phyloP scores from a whole-genome alignment of 2,888 invertebrate species.

The Hypselothyrea guttata region DNA sequence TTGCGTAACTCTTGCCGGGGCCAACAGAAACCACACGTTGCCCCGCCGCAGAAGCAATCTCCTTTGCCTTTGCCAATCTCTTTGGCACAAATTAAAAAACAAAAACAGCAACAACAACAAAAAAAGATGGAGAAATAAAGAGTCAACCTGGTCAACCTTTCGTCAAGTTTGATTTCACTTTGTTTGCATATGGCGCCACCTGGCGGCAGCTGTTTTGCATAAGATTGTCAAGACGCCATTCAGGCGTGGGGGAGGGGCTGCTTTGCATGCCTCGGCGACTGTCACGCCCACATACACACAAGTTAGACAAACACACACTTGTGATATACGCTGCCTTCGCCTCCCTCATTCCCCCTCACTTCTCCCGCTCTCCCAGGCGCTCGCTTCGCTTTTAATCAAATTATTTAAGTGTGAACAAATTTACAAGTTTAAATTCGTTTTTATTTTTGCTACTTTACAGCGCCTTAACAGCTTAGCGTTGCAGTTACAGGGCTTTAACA shows the following conservation, averaged over 20 bases:
- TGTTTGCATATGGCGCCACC: constrained; percentile 36
- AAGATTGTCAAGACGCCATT: constrained; percentile 56
- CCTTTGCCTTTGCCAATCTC: not conserved
- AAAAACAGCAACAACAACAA: no score
- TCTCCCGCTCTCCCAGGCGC: no score
- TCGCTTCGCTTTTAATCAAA: no score
- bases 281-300: not conserved
- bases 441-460: no score
- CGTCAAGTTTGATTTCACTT: constrained; percentile 36
- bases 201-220: constrained; percentile 53
- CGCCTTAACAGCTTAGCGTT: no score
- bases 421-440: not conserved
- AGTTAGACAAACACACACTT: no score
- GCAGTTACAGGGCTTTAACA: no score
- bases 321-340: no score
- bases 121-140: not conserved
- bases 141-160: constrained; percentile 54
- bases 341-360: no score
- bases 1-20: constrained; percentile 58
- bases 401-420: not conserved
- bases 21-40: not conserved
- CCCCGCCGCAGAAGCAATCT: not conserved
- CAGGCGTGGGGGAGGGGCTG: constrained; percentile 12
- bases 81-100: no score
- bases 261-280: not conserved